Conservation (phyloP, 30 jellyfish, hydroid and myxozoan species). For the Rhopilema esculentum region DNA sequence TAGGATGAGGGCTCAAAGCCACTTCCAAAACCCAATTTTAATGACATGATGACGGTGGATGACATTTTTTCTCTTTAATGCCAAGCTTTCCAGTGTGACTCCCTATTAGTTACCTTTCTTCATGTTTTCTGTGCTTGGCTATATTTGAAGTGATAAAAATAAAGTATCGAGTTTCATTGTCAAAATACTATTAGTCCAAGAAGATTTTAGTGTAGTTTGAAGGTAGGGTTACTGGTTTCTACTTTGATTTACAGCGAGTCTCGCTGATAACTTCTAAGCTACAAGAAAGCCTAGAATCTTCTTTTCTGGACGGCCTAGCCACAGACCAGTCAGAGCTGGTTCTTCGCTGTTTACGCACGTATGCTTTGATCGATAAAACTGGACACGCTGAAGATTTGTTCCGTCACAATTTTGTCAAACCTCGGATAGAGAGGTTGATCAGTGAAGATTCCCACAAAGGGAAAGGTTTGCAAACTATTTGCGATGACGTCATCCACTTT, state of each 20-base stretch:
- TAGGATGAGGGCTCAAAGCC: too few relatives aligned
- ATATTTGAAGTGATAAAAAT: too few relatives aligned
- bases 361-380: slow-evolving; percentile 88
- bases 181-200: too few relatives aligned
- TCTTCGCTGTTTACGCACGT: slow-evolving; percentile 86
- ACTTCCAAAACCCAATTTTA: too few relatives aligned
- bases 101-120: too few relatives aligned
- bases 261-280: slow-evolving; percentile 94
- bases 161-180: too few relatives aligned
- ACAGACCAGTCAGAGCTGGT: slow-evolving; percentile 63
- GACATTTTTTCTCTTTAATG: too few relatives aligned
- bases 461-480: slow-evolving; percentile 65
- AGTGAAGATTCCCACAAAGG: slow-evolving; percentile 53
- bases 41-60: too few relatives aligned
- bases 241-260: slow-evolving; percentile 82
- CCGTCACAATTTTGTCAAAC: slow-evolving; percentile 79
- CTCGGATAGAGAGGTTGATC: slow-evolving; percentile 53
- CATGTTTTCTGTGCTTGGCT: too few relatives aligned
- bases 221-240: too few relatives aligned
- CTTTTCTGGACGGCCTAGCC: slow-evolving; percentile 79
- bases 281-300: slow-evolving; percentile 88
- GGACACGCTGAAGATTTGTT: slow-evolving; percentile 93
- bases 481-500: slow-evolving; percentile 60
- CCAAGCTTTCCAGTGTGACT: too few relatives aligned
- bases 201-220: too few relatives aligned